Percentiles rank a stretch among this genome's conserved stretches.
Evolutionary conservation across 2,888 invertebrate genomes (phyloP).

Genomic region (Ferdinandea cuprea): DNA sequence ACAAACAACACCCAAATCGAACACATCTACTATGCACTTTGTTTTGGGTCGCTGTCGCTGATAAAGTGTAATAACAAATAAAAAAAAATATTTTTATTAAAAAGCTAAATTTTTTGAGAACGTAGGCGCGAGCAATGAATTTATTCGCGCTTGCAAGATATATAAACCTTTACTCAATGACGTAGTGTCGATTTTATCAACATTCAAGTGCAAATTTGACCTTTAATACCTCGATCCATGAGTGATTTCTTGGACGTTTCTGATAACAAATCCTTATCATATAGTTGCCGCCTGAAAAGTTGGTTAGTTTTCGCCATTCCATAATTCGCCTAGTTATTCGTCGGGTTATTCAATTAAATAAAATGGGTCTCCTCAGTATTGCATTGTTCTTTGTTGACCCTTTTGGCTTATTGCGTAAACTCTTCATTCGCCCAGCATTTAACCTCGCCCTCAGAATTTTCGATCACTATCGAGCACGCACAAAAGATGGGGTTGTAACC

Average conservation of each 20-base stretch:
- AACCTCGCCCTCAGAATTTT: slow-evolving; percentile 79
- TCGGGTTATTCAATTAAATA: background rate
- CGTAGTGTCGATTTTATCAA: slow-evolving; percentile 20
- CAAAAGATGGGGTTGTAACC: slow-evolving; percentile 86
- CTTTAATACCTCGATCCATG: slow-evolving; percentile 38
- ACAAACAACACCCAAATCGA: slow-evolving; percentile 4
- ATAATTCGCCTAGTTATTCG: background rate
- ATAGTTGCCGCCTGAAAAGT: slow-evolving; percentile 6
- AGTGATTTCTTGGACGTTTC: slow-evolving; percentile 8
- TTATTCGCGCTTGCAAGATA: background rate
- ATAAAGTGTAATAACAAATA: slow-evolving; percentile 2
- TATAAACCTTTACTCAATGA: slow-evolving; percentile 10
- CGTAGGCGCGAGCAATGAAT: slow-evolving; percentile 3
- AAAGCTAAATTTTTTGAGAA: too few relatives aligned
- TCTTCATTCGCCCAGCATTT: slow-evolving; percentile 82
- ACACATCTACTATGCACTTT: slow-evolving; percentile 31
- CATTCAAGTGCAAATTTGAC: slow-evolving; percentile 22
- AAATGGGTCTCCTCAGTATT: slow-evolving; percentile 70
- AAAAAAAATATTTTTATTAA: background rate
- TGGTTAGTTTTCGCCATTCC: slow-evolving; percentile 32
- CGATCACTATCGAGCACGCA: slow-evolving; percentile 86
- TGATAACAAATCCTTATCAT: slow-evolving; percentile 57
- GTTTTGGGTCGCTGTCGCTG: slow-evolving; percentile 9
- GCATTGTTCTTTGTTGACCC: slow-evolving; percentile 81
- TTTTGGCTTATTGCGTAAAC: slow-evolving; percentile 80